These are phyloP conservation scores for Montipora capitata DNA, from an alignment of 92 coral and sea anemone genomes.

Conservation along the genomic window DNA sequence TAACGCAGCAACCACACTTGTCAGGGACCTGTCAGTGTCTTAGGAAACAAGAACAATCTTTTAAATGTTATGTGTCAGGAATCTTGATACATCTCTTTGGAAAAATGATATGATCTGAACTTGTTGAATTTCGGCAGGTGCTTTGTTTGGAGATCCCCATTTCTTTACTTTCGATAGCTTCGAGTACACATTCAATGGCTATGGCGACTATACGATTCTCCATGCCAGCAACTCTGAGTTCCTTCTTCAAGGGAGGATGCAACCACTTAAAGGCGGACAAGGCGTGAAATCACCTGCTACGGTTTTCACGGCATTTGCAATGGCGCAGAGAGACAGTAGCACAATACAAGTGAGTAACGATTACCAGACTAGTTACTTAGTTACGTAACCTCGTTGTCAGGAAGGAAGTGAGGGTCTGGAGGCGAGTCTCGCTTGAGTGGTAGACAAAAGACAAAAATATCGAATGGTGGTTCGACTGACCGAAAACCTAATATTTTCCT, in stretches of 20 bases:
- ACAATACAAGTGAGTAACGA: constrained; percentile 47
- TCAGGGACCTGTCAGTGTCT: too few relatives aligned
- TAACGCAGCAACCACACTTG: too few relatives aligned
- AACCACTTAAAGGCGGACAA: constrained; percentile 40
- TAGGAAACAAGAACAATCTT: too few relatives aligned
- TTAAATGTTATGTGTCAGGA: background rate
- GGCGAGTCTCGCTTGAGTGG: too few relatives aligned
- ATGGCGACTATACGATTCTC: constrained; percentile 75
- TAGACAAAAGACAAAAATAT: too few relatives aligned
- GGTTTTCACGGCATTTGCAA: constrained; percentile 66
- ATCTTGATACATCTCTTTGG: background rate
- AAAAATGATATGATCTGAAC: background rate
- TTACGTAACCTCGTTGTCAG: too few relatives aligned
- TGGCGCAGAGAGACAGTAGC: constrained; percentile 44
- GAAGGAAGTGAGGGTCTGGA: too few relatives aligned
- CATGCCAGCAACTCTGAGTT: constrained; percentile 50
- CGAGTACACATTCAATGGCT: constrained; percentile 71
- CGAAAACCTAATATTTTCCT: too few relatives aligned
- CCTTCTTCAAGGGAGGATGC: constrained; percentile 76
- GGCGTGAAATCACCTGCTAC: constrained; percentile 55
- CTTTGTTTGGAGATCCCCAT: constrained; percentile 77
- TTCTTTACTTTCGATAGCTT: constrained; percentile 64
- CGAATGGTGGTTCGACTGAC: too few relatives aligned
- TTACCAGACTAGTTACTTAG: background rate
- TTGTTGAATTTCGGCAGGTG: constrained; percentile 22